Evolutionary conservation across 1,140 invertebrate genomes (phyloP), one percentile per base, ranked within the genome.

Genomic region (Hestina assimilis): DNA sequence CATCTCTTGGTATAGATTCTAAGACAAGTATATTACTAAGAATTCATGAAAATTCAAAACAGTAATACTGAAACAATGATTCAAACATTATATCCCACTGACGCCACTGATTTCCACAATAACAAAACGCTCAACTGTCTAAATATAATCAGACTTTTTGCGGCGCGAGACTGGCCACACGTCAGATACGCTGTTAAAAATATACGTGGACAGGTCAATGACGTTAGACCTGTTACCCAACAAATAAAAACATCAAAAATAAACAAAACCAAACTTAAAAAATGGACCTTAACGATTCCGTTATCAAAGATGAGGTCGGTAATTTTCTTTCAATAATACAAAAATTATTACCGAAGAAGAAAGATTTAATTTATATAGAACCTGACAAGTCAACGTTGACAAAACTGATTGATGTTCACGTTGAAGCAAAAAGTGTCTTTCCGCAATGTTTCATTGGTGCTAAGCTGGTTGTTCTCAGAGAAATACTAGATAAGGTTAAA

Each of bases 261-360:
- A 69, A 51, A 73, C 60, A 63, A 64, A 47, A 59, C 66, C 35
- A 56, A 59, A 59, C 43, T 5, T 23, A 67, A 31, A 43, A 38
- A 75, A 87, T 87, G 83, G 83, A 87, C 63, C 61, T 83, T 52
- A 82, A 77, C 51, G 83, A 87, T 26, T 70, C 72, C 23, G 69
- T 59, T 26, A 63, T 87, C 20, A 87, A 82, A 58, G 72, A 83
- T 21, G 83, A 87, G 55, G 69, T 84, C 9, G 69, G 71, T 41
- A 84, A 73, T 57, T 74, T 84, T 28, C 53, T 87, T 14, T 67
- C 65, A 17, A 81, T 61, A 24, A 57, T 84, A 33, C 79, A 84
- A 42, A 78, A 75, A 28, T 54, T 83, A 6, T 64, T 87, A 33
- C 81, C 81, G 1, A 84, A 72, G 65, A 87, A 83, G 50, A 85